These are phyloP conservation scores for Perognathus longimembris DNA, from an alignment of 2,113 vertebrate species.

Conservation along the genomic window DNA sequence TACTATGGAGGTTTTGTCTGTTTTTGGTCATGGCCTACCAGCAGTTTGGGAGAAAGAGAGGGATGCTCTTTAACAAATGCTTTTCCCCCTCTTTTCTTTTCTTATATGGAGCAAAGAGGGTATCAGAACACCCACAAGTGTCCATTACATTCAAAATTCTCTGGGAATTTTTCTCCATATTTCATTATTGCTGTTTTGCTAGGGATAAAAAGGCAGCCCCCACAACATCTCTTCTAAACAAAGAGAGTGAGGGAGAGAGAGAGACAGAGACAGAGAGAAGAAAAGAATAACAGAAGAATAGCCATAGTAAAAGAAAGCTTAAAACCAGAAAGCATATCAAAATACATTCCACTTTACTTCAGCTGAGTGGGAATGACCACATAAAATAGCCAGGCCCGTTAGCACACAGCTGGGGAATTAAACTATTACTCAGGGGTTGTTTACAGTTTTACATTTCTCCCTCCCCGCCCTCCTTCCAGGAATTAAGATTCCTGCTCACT, in stretches of 20 bases:
- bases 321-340: slow-evolving; percentile 50
- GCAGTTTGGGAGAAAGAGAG: neutral
- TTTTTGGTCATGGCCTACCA: neutral
- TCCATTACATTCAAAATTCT: neutral
- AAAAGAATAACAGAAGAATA: neutral
- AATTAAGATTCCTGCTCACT: slow-evolving; percentile 45
- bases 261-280: no score
- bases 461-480: slow-evolving; percentile 37
- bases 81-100: neutral
- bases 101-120: neutral
- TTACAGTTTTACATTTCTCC: neutral
- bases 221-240: slow-evolving; percentile 34
- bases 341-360: neutral
- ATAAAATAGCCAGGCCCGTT: neutral
- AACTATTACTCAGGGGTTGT: neutral
- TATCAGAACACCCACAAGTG: neutral
- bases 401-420: neutral
- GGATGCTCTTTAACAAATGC: neutral
- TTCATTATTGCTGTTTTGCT: slow-evolving; percentile 45
- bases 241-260: no score
- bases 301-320: neutral
- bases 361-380: neutral
- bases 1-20: accelerated
- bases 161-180: neutral
- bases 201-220: neutral